Evolutionary conservation across 2,113 vertebrate genomes (phyloP).

Genomic region (Paradisaea rubra): DNA sequence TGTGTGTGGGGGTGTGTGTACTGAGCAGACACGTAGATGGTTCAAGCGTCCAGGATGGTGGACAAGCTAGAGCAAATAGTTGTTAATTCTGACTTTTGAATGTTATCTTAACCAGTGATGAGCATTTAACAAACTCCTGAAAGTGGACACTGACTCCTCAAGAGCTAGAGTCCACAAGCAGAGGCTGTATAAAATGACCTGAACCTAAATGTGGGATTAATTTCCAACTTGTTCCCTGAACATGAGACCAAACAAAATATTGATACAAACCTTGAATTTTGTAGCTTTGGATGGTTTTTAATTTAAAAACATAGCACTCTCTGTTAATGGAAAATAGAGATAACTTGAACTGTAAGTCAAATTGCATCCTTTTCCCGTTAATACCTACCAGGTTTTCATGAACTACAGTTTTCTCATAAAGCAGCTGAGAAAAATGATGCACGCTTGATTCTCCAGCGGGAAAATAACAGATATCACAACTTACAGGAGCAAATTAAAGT

Average conservation of each 20-base stretch:
- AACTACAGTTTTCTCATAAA: neutral
- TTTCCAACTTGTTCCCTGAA: neutral
- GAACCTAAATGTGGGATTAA: neutral
- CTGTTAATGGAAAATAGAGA: neutral
- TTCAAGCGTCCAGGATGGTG: neutral
- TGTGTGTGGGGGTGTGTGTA: neutral
- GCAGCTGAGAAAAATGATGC: neutral
- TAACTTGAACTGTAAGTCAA: neutral
- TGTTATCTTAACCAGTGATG: neutral
- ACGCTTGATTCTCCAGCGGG: neutral
- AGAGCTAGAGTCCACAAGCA: neutral
- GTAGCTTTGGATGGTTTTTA: neutral
- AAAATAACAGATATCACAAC: neutral
- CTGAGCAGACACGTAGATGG: neutral
- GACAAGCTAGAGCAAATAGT: neutral
- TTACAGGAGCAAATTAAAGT: conserved; percentile 8
- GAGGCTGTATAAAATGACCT: neutral
- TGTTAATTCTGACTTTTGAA: neutral
- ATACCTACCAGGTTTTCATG: neutral
- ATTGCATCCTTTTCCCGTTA: neutral
- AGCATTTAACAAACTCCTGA: neutral
- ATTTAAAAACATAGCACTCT: neutral
- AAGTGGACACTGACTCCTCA: neutral
- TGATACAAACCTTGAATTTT: neutral
- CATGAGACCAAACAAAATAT: neutral